A percentile compares a stretch with the other conserved stretches of the same genome.
Evolutionary conservation across 2,797 vertebrate genomes (phyloP).

Genomic region (Ptychobarbus kaznakovi): DNA sequence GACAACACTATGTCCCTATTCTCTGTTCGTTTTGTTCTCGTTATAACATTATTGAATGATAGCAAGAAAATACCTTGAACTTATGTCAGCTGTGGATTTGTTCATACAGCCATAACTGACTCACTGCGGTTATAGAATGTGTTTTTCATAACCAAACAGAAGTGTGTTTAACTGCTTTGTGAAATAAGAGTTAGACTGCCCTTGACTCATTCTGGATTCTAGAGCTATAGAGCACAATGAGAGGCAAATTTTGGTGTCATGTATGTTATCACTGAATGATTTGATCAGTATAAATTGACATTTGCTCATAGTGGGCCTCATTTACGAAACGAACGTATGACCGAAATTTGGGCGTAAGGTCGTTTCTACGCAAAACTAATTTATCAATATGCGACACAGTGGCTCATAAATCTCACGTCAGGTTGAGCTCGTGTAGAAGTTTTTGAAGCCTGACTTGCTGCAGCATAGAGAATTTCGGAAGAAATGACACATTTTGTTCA

Average conservation of each 20-base stretch:
- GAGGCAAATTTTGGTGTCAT: conserved; percentile 27
- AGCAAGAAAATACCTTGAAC: not conserved
- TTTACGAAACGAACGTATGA: too few species aligned
- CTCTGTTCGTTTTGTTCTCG: not conserved
- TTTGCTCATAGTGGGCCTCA: too few species aligned
- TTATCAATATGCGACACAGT: too few species aligned
- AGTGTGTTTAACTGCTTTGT: not conserved
- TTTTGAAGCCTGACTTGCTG: too few species aligned
- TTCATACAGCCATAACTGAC: not conserved
- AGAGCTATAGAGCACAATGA: not conserved
- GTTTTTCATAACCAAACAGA: not conserved
- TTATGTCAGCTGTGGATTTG: not conserved
- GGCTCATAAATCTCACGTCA: too few species aligned
- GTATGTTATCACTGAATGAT: conserved; percentile 6
- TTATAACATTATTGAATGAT: not conserved
- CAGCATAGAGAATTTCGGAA: too few species aligned
- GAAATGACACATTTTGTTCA: too few species aligned
- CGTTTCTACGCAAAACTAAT: too few species aligned
- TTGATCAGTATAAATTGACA: conserved; percentile 24
- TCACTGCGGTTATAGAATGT: not conserved
- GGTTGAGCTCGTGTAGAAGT: too few species aligned
- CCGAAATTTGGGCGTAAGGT: too few species aligned
- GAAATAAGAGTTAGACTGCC: not conserved
- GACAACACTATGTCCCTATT: not conserved
- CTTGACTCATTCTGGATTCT: not conserved